These are phyloP conservation scores for Tetragnatha versicolor DNA, from an alignment of 1,140 invertebrate genomes.

Conservation along the genomic window DNA sequence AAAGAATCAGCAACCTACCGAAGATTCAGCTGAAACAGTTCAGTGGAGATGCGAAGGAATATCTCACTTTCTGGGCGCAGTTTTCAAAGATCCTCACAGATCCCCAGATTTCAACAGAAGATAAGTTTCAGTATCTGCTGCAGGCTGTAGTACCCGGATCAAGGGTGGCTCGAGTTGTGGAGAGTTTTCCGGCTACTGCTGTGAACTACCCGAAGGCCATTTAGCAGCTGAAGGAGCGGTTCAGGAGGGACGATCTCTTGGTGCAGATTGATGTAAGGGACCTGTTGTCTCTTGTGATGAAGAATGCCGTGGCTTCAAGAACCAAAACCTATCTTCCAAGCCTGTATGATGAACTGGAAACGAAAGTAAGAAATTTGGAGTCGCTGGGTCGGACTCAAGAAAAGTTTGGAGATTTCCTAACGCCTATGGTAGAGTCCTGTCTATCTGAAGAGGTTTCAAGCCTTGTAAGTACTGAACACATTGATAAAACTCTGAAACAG, in stretches of 20 bases:
- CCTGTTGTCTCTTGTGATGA: not conserved
- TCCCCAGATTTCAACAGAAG: not conserved
- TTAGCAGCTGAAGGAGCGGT: not conserved
- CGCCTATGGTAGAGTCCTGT: too few species aligned
- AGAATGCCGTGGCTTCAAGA: not conserved
- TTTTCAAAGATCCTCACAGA: not conserved
- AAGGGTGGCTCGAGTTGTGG: not conserved
- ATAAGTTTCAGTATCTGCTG: not conserved
- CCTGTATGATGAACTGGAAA: conserved; percentile 5
- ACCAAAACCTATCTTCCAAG: not conserved
- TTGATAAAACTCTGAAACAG: not conserved
- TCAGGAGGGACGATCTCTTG: not conserved
- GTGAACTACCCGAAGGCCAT: not conserved
- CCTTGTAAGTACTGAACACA: not conserved
- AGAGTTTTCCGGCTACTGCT: not conserved
- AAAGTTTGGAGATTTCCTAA: conserved; percentile 1
- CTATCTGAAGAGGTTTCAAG: not conserved
- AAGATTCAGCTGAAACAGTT: not conserved
- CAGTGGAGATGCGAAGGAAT: not conserved
- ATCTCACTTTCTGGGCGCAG: not conserved
- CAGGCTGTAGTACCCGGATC: not conserved
- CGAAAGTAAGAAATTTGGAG: not conserved
- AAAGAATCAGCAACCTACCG: not conserved
- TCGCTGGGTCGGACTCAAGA: not conserved
- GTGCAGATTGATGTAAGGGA: not conserved